These are phyloP conservation scores for Gymnocheta viridis DNA, from an alignment of 2,888 invertebrate species.

Conservation along the genomic window DNA sequence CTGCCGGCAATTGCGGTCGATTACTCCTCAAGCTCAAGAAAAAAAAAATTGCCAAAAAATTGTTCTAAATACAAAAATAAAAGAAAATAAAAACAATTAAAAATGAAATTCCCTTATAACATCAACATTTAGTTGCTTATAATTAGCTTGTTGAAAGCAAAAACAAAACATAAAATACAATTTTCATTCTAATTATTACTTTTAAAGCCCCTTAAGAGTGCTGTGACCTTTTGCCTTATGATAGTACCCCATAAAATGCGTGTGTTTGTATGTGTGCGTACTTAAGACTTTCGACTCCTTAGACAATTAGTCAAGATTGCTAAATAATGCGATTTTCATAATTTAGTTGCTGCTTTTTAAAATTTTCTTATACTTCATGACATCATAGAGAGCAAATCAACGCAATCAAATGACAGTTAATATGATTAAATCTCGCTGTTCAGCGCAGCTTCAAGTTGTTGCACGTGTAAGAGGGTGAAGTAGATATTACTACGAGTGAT, in stretches of 20 bases:
- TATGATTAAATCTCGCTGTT: slow-evolving; percentile 39
- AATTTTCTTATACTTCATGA: not conserved
- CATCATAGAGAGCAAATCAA: not conserved
- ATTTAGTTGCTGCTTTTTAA: slow-evolving; percentile 12
- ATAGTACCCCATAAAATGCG: not conserved
- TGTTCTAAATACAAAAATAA: not conserved
- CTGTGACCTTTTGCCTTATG: slow-evolving; percentile 18
- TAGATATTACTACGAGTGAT: not conserved
- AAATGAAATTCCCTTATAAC: not conserved
- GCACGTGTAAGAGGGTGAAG: not conserved
- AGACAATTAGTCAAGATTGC: slow-evolving; percentile 34
- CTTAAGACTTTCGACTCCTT: slow-evolving; percentile 18
- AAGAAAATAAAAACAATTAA: not conserved
- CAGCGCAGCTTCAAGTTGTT: not conserved
- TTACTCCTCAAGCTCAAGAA: not conserved
- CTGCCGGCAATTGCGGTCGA: not conserved
- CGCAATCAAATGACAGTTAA: slow-evolving; percentile 38
- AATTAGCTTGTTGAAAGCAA: slow-evolving; percentile 2
- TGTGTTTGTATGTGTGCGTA: not conserved
- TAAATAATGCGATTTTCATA: slow-evolving; percentile 37
- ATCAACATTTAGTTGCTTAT: slow-evolving; percentile 12
- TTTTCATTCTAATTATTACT: not conserved
- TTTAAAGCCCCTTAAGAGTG: slow-evolving; percentile 14
- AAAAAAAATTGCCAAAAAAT: not conserved
- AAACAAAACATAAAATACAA: not conserved